A percentile compares a stretch with the other conserved stretches of the same genome.
Conservation (phyloP, 2,797 vertebrate species). For the Poecilia velifera region DNA sequence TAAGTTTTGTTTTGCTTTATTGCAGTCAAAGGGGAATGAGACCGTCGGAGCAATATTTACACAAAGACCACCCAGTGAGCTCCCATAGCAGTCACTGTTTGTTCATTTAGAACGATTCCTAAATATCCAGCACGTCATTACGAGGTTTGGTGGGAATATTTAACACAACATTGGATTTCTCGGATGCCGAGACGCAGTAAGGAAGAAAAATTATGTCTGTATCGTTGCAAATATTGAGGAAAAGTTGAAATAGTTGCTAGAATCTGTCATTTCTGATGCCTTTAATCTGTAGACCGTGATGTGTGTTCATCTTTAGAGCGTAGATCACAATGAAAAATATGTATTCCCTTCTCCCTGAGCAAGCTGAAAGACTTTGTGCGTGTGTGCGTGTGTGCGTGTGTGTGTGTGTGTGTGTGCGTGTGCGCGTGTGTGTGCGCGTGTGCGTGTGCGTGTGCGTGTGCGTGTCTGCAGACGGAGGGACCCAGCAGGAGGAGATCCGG, state of each 20-base stretch:
- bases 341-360: conserved; percentile 48
- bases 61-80: conserved; percentile 67
- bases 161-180: conserved; percentile 14
- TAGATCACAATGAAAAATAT: conserved; percentile 42
- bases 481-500: conserved; percentile 34
- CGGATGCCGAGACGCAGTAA: neutral
- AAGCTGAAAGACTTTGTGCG: conserved; percentile 33
- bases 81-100: conserved; percentile 59
- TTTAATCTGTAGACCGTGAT: conserved; percentile 50
- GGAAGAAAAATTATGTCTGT: neutral
- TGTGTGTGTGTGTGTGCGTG: neutral
- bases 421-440: neutral
- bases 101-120: conserved; percentile 48
- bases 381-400: neutral
- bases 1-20: conserved; percentile 48
- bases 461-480: conserved; percentile 15
- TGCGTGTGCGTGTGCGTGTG: neutral
- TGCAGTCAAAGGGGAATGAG: conserved; percentile 42
- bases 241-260: neutral
- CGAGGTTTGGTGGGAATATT: conserved; percentile 37
- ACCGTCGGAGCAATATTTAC: conserved; percentile 63
- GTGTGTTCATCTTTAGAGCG: conserved; percentile 66
- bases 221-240: neutral
- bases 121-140: conserved; percentile 41
- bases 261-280: conserved; percentile 24